A percentile compares a stretch with the other conserved stretches of the same genome.
These are phyloP conservation scores for Sarotherodon lohbergeri DNA, from an alignment of 2,113 vertebrate genomes.

Conservation along the genomic window DNA sequence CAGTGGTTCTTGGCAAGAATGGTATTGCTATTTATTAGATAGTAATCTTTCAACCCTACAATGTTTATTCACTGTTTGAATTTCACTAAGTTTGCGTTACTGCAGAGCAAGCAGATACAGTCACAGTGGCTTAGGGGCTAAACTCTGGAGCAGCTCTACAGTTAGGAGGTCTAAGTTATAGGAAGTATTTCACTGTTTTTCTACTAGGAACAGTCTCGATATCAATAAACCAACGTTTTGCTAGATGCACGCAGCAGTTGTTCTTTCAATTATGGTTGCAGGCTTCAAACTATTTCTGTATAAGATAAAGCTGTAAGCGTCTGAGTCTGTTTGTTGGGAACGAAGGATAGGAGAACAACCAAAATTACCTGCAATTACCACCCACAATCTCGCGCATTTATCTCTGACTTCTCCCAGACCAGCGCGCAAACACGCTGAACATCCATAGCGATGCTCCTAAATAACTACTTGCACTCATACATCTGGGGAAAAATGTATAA, in stretches of 20 bases:
- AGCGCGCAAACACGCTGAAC: background rate
- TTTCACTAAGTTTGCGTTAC: background rate
- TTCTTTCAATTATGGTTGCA: background rate
- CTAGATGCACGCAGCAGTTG: background rate
- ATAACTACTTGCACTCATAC: conserved; percentile 23
- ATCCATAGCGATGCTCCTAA: conserved; percentile 7
- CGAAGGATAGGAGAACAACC: conserved; percentile 12
- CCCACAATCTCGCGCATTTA: conserved; percentile 32
- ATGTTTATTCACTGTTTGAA: background rate
- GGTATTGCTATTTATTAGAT: background rate
- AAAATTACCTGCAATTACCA: conserved; percentile 64
- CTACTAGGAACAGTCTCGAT: background rate
- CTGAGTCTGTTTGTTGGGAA: conserved; percentile 11
- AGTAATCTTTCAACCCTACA: background rate
- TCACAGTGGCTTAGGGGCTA: background rate
- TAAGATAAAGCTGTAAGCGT: background rate
- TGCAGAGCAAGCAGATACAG: background rate
- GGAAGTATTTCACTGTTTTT: background rate
- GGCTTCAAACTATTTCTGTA: background rate
- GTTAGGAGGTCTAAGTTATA: background rate
- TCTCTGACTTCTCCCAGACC: conserved; percentile 15
- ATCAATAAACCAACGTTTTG: background rate
- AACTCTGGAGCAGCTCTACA: background rate
- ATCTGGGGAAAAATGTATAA: conserved; percentile 28
- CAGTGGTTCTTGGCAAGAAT: background rate